Percentiles rank a stretch among this genome's conserved stretches.
phyloP scores from a whole-genome alignment of 1,140 invertebrate species.

The Atta cephalotes region DNA sequence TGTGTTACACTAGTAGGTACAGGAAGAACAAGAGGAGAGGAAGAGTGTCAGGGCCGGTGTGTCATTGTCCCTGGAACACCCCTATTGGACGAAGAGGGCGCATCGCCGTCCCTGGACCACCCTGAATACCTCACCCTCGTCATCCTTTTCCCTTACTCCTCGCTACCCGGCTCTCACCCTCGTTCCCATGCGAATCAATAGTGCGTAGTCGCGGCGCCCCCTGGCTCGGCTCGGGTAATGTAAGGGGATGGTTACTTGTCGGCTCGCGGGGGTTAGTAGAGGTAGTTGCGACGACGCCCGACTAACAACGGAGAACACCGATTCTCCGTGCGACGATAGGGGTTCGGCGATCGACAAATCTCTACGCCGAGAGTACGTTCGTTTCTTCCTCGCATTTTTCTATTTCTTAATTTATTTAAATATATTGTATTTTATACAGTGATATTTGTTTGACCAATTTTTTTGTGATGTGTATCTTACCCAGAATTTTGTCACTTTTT shows the following conservation, averaged over 20 bases:
- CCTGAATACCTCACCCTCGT: slow-evolving; percentile 69
- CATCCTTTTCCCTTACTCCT: slow-evolving; percentile 62
- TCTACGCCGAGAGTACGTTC: slow-evolving; percentile 65
- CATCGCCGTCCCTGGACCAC: slow-evolving; percentile 70
- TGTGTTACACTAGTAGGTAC: slow-evolving; percentile 12
- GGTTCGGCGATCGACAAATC: slow-evolving; percentile 79
- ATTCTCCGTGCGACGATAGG: slow-evolving; percentile 65
- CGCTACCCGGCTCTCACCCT: slow-evolving; percentile 71
- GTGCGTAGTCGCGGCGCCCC: slow-evolving; percentile 83
- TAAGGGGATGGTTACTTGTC: slow-evolving; percentile 68
- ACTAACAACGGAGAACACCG: slow-evolving; percentile 77
- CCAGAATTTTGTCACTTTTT: neutral
- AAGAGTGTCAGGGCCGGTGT: slow-evolving; percentile 66
- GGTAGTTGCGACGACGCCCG: slow-evolving; percentile 75
- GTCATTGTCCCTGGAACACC: slow-evolving; percentile 66
- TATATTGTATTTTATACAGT: neutral
- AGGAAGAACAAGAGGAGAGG: slow-evolving; percentile 5
- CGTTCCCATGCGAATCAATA: slow-evolving; percentile 84
- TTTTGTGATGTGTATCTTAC: neutral
- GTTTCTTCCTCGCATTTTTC: slow-evolving; percentile 31
- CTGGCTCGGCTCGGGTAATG: slow-evolving; percentile 76
- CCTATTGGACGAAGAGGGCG: slow-evolving; percentile 59
- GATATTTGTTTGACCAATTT: neutral
- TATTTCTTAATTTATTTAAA: slow-evolving; percentile 13
- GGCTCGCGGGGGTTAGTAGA: slow-evolving; percentile 53